Conservation (phyloP, 2,113 vertebrate genomes). For the Nematolebias whitei region DNA sequence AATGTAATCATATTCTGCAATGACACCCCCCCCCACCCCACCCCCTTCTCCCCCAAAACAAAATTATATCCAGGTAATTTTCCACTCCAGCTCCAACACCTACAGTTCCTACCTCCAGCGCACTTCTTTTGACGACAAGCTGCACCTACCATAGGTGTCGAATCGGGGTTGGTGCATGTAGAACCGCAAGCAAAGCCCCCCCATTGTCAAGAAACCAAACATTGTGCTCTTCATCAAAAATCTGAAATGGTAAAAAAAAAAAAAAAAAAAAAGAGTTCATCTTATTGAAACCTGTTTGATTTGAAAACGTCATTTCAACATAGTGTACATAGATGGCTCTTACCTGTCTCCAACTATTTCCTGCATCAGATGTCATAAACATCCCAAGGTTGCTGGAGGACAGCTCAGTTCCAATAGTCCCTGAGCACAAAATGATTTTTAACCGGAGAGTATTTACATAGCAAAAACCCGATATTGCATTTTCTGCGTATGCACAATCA, state of each 20-base stretch:
- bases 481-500: constrained; percentile 27
- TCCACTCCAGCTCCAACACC: constrained; percentile 32
- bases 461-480: constrained; percentile 30
- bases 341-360: constrained; percentile 98
- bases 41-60: background rate
- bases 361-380: constrained; percentile 93
- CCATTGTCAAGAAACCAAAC: constrained; percentile 97
- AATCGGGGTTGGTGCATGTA: constrained; percentile 86
- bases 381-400: constrained; percentile 88
- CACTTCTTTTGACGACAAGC: constrained; percentile 12
- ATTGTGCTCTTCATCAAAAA: constrained; percentile 94
- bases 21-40: background rate
- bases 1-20: constrained; percentile 54
- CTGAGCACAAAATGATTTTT: constrained; percentile 72
- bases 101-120: constrained; percentile 11
- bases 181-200: constrained; percentile 91
- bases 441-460: constrained; percentile 46
- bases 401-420: constrained; percentile 90
- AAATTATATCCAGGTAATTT: constrained; percentile 49
- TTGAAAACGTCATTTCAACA: constrained; percentile 5
- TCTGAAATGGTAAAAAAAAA: constrained; percentile 74
- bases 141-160: constrained; percentile 88
- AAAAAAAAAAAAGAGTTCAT: constrained; percentile 9
- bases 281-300: constrained; percentile 2
- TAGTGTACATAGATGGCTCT: constrained; percentile 3